Evolutionary conservation across 2,888 invertebrate genomes (phyloP), one percentile per base, ranked within the genome.

Genomic region (Synanthedon tipuliformis): DNA sequence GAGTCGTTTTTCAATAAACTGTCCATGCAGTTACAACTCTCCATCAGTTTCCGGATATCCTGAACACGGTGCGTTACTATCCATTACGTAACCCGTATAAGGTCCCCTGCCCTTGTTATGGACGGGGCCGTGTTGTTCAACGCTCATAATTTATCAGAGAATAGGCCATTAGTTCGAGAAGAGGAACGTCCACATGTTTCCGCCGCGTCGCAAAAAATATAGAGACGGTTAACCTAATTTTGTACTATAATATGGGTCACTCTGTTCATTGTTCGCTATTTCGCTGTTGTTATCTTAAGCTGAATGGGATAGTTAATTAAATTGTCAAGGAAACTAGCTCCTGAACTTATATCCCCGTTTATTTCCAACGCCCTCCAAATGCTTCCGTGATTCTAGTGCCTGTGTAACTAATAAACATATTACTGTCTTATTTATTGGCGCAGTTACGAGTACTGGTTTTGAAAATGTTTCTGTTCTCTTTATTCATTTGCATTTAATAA

Each of bases 81-180:
- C 58, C 56, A 60, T 59, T 59, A 55, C 59, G 58, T 56, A 57
- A 58, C 49, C 49, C 57, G 58, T 50, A 61, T 59, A 63, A 61
- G 59, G 56, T 51, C 53, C 55, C 61, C 57, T 58, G 53, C 52
- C 61, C 57, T 62, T 60, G 59, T 63, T 63, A 57, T 54, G 53
- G 56, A 58, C 55, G 54, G 58, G 56, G 62, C 65, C 60, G 67
- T 66, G 68, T 71, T 72, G 71, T 73, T 73, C 68, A 73, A 68
- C 62, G 62, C 66, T 63, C 71, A 75, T 78, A 77, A 75, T 66
- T 78, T 75, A 76, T 72, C 71, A 69, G 66, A 69, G 63, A 75
- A 79, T 75, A 63, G 74, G 65, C 74, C 71, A 72, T 78, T 75
- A 75, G 64, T 61, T 58, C 56, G 61, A 62, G 63, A 66, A 62